Conservation (phyloP, 35 echinoderm and acorn worm genomes). For the Lytechinus variegatus region DNA sequence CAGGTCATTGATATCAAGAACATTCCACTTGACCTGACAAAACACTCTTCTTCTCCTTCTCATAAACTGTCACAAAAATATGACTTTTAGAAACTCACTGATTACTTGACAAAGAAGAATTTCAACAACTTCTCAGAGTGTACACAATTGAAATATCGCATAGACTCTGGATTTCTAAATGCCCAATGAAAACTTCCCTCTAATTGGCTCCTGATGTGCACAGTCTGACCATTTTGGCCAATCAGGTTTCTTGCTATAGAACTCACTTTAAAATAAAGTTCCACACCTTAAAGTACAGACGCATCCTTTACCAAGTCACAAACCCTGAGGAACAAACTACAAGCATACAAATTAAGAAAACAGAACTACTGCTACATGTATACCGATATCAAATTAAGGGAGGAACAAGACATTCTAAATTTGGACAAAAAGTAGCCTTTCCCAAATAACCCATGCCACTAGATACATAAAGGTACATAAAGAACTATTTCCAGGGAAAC, state of each 20-base stretch:
- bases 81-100: no score
- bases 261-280: background rate
- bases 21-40: no score
- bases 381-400: background rate
- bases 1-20: no score
- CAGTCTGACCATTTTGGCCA: background rate
- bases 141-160: background rate
- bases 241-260: background rate
- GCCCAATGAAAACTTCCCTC: background rate
- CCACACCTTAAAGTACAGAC: no score
- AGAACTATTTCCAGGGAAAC: no score
- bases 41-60: no score
- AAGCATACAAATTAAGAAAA: background rate
- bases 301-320: background rate
- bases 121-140: background rate
- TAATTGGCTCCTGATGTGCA: background rate
- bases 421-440: background rate
- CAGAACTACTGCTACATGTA: background rate
- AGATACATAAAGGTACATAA: background rate
- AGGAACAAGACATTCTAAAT: background rate
- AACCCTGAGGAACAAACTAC: background rate
- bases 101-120: no score
- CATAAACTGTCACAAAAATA: no score
- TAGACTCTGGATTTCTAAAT: background rate
- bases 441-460: background rate